Evolutionary conservation across 2,888 invertebrate genomes (phyloP).

Genomic region (Drosophila nr. perissopoda): DNA sequence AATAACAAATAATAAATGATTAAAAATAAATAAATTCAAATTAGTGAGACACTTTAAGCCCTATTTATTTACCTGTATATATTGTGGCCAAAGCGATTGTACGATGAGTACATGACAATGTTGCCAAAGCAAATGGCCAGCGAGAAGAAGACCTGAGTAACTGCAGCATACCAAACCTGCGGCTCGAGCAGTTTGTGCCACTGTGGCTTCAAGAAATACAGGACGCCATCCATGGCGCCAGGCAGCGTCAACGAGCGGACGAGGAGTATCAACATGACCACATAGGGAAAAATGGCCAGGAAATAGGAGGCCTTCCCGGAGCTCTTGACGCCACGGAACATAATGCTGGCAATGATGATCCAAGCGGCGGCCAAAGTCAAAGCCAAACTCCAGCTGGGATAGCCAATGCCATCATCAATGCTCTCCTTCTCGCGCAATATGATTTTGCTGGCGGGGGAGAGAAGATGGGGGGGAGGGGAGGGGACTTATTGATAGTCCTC

Average conservation of each 20-base stretch:
- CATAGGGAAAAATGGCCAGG: constrained; percentile 89
- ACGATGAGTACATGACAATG: constrained; percentile 87
- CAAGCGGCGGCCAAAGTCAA: constrained; percentile 86
- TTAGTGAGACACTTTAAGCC: background rate
- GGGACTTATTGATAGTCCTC: constrained; percentile 2
- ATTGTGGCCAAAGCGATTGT: constrained; percentile 87
- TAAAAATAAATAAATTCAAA: background rate
- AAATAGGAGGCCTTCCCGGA: constrained; percentile 89
- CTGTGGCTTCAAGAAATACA: constrained; percentile 88
- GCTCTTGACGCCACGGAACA: constrained; percentile 87
- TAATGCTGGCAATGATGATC: constrained; percentile 86
- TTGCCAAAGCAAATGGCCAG: constrained; percentile 88
- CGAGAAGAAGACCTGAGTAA: constrained; percentile 88
- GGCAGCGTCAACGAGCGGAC: constrained; percentile 87
- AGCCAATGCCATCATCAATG: constrained; percentile 86
- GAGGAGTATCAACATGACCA: constrained; percentile 87
- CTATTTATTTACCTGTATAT: constrained; percentile 85
- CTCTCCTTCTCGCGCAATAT: constrained; percentile 85
- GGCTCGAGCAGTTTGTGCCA: constrained; percentile 86
- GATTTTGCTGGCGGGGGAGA: constrained; percentile 83
- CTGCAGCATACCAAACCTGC: constrained; percentile 88
- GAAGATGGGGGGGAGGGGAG: background rate
- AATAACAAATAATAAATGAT: background rate
- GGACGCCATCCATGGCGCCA: constrained; percentile 88
- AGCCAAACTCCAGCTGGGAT: constrained; percentile 86